A percentile compares a stretch with the other conserved stretches of the same genome.
phyloP scores from a whole-genome alignment of 2,797 vertebrate species.

The Sebastes baramenuke region DNA sequence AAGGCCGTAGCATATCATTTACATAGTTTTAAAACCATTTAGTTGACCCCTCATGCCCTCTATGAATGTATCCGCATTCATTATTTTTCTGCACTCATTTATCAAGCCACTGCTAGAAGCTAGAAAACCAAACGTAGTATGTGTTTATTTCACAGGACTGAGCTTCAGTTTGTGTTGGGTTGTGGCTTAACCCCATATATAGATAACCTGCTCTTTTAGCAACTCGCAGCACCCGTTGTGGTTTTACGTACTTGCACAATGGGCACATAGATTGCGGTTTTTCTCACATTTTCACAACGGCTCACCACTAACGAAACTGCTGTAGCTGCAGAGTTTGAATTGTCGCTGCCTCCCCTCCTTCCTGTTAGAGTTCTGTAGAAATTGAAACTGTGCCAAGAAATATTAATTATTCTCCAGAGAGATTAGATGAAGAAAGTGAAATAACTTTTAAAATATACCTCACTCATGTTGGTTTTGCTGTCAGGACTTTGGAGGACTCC shows the following conservation, averaged over 20 bases:
- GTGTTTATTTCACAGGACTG: slow-evolving; percentile 29
- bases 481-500: background rate
- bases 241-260: slow-evolving; percentile 65
- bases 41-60: background rate
- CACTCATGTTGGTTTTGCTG: background rate
- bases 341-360: slow-evolving; percentile 46
- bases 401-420: slow-evolving; percentile 16
- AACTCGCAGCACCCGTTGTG: slow-evolving; percentile 42
- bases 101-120: background rate
- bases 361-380: slow-evolving; percentile 48
- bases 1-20: background rate
- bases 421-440: slow-evolving; percentile 18
- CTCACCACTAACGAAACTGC: slow-evolving; percentile 65
- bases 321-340: slow-evolving; percentile 60
- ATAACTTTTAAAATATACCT: background rate
- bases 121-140: background rate
- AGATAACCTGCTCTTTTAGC: slow-evolving; percentile 56
- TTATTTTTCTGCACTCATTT: background rate
- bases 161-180: slow-evolving; percentile 44
- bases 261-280: slow-evolving; percentile 59
- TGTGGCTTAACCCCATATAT: slow-evolving; percentile 47
- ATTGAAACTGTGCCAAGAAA: slow-evolving; percentile 19
- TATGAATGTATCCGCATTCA: background rate
- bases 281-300: slow-evolving; percentile 67
- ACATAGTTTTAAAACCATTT: background rate